Conservation (phyloP, 2,888 invertebrate genomes). For the Tricholauxania praeusta region DNA sequence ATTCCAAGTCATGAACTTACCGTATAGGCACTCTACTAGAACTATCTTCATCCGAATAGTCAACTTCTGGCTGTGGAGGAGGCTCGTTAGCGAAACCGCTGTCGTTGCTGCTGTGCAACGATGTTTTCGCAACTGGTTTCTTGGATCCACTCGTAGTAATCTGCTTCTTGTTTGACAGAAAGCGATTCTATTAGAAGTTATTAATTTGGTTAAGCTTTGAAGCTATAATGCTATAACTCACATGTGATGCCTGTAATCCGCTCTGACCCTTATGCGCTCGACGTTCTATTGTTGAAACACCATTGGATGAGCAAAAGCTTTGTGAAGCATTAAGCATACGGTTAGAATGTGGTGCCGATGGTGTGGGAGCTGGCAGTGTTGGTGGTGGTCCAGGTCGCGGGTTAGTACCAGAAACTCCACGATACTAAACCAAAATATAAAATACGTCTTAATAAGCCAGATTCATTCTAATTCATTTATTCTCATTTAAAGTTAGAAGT, state of each 20-base stretch:
- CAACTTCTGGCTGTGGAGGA: slow-evolving; percentile 88
- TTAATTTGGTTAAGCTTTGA: background rate
- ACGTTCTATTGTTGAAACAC: slow-evolving; percentile 52
- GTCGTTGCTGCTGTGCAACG: slow-evolving; percentile 91
- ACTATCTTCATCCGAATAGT: slow-evolving; percentile 91
- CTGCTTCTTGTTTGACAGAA: slow-evolving; percentile 38
- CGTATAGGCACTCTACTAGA: slow-evolving; percentile 72
- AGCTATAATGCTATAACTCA: slow-evolving; percentile 40
- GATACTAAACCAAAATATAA: slow-evolving; percentile 64
- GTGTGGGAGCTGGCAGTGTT: slow-evolving; percentile 79
- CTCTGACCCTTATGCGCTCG: slow-evolving; percentile 62
- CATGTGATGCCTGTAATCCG: slow-evolving; percentile 58
- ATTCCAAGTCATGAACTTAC: slow-evolving; percentile 57
- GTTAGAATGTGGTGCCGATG: slow-evolving; percentile 65
- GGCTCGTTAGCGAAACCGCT: slow-evolving; percentile 92
- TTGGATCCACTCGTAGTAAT: slow-evolving; percentile 40
- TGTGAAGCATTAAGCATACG: slow-evolving; percentile 74
- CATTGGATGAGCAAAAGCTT: slow-evolving; percentile 69
- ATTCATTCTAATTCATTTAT: no score
- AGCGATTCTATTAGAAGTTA: slow-evolving; percentile 39
- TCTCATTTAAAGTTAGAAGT: no score
- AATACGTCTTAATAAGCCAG: background rate
- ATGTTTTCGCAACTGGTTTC: slow-evolving; percentile 74
- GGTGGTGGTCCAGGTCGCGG: slow-evolving; percentile 78
- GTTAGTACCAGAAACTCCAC: slow-evolving; percentile 70